phyloP scores from a whole-genome alignment of 2,888 invertebrate genomes.

The Nudaria mundana region DNA sequence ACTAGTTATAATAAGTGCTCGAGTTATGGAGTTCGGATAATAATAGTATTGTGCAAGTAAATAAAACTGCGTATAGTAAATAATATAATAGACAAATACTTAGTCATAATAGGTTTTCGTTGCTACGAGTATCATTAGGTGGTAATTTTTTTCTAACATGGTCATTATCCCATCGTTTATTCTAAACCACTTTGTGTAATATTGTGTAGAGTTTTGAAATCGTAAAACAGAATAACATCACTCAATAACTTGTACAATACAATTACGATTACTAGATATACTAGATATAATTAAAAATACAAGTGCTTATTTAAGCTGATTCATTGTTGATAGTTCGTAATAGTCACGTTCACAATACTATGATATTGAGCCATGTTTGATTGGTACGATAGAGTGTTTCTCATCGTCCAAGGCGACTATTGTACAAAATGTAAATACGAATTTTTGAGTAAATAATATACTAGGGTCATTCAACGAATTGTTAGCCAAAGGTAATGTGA shows the following conservation, averaged over 20 bases:
- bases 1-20: no score
- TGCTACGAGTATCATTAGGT: no score
- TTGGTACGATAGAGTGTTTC: conserved; percentile 30
- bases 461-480: conserved; percentile 18
- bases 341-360: conserved; percentile 17
- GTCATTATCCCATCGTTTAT: conserved; percentile 17
- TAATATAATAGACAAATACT: no score
- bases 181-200: conserved; percentile 11
- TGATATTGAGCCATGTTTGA: conserved; percentile 24
- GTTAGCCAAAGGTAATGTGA: conserved; percentile 38
- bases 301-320: conserved; percentile 9
- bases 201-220: conserved; percentile 12
- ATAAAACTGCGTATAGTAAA: no score
- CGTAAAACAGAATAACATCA: background rate
- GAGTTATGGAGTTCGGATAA: no score
- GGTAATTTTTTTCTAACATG: no score
- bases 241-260: background rate
- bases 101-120: no score
- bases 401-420: conserved; percentile 32
- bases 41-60: no score
- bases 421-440: conserved; percentile 18
- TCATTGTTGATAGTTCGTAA: conserved; percentile 12
- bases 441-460: conserved; percentile 16
- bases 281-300: conserved; percentile 4
- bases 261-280: conserved; percentile 8